Percentiles rank a stretch among this genome's conserved stretches.
These are phyloP conservation scores for Axis porcinus DNA, from an alignment of 2,113 vertebrate genomes.

Conservation along the genomic window DNA sequence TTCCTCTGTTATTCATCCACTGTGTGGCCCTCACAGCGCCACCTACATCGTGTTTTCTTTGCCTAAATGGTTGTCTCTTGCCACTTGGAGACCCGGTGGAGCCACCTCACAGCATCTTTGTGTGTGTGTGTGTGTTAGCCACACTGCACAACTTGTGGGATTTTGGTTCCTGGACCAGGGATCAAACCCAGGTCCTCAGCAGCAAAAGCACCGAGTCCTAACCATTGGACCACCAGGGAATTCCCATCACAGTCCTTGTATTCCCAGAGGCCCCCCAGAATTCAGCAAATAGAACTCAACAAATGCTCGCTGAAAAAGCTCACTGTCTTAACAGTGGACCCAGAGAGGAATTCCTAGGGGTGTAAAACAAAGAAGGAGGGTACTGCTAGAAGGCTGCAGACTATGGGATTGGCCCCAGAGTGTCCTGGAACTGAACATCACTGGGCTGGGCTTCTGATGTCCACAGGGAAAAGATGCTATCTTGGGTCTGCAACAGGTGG, in stretches of 20 bases:
- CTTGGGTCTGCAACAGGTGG: neutral
- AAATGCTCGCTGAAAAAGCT: rapidly evolving
- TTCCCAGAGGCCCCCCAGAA: too few relatives aligned
- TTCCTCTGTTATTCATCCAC: rapidly evolving
- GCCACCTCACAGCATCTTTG: neutral
- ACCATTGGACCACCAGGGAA: neutral
- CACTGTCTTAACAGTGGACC: neutral
- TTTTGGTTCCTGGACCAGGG: neutral
- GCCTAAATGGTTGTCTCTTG: neutral
- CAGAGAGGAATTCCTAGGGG: neutral
- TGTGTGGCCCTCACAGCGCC: rapidly evolving
- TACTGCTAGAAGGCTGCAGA: neutral
- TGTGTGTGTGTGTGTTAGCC: neutral
- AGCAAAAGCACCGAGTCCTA: neutral
- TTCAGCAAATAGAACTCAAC: neutral
- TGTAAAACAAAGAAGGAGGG: neutral
- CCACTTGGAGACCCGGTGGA: neutral
- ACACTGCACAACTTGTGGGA: neutral
- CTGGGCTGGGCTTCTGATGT: neutral
- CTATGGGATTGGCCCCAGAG: neutral
- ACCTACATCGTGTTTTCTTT: rapidly evolving
- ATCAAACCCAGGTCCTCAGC: neutral
- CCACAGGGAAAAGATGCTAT: neutral
- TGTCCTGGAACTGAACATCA: too few relatives aligned
- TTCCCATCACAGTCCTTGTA: neutral